These are phyloP conservation scores for Austrofundulus limnaeus DNA, from an alignment of 2,113 vertebrate genomes.

Conservation along the genomic window DNA sequence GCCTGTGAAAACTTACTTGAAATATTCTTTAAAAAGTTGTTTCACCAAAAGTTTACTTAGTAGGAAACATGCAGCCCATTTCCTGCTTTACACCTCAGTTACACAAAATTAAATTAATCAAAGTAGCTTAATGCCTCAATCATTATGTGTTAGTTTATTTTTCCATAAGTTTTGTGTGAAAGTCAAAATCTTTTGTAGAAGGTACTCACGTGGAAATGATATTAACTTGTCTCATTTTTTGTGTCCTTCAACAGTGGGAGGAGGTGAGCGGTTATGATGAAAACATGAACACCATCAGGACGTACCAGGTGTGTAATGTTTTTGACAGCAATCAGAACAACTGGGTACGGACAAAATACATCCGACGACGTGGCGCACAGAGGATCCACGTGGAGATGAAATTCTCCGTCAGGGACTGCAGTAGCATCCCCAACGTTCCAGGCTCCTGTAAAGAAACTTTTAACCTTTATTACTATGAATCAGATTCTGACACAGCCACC, in stretches of 20 bases:
- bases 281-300: slow-evolving; percentile 99
- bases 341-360: slow-evolving; percentile 98
- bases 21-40: slow-evolving; percentile 17
- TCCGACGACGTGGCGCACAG: slow-evolving; percentile 89
- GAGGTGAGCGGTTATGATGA: slow-evolving; percentile 98
- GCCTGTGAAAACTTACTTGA: slow-evolving; percentile 35
- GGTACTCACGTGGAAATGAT: background rate
- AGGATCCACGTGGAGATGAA: slow-evolving; percentile 99
- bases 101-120: slow-evolving; percentile 34
- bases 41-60: slow-evolving; percentile 29
- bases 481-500: slow-evolving; percentile 88
- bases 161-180: background rate
- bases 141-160: background rate
- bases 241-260: slow-evolving; percentile 87
- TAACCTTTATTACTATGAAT: slow-evolving; percentile 96
- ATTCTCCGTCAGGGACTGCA: slow-evolving; percentile 97
- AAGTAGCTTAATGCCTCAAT: slow-evolving; percentile 4
- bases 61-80: slow-evolving; percentile 25
- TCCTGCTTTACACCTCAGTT: slow-evolving; percentile 40
- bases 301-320: slow-evolving; percentile 98
- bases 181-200: background rate
- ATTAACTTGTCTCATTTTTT: slow-evolving; percentile 32
- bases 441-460: slow-evolving; percentile 99
- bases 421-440: slow-evolving; percentile 95
- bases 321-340: slow-evolving; percentile 98